Evolutionary conservation across 64 coral and sea anemone genomes (phyloP), one percentile per base, ranked within the genome.

Genomic region (Anthopleura sola): DNA sequence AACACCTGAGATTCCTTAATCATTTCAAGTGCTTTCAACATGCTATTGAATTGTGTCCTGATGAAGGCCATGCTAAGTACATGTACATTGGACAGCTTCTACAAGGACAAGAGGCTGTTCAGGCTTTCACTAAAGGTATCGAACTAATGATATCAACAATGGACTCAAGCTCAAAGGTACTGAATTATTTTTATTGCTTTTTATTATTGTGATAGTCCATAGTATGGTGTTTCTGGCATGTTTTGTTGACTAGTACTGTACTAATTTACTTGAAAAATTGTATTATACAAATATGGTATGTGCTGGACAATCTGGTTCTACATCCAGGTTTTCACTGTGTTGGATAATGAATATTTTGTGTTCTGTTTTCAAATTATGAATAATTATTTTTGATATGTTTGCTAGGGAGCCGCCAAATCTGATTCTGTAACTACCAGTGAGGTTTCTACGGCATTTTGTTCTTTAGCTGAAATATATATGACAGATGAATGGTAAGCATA

Each of bases 391-490:
- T n/a, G 4, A 6, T 36, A 54, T 39, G 13, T 88, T 13, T 82
- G 26, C 58, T 15, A 91, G 87, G 93, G 77, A 53, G 79, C 75
- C 49, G 83, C 90, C 20, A 89, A 76, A 21, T 14, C 18, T 17
- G 66, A 75, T 31, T 28, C 75, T 33, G 86, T 89, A n/a, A 86
- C 86, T 0, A 33, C 84, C 24, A 58, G 34, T 48, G 95, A 98
- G 49, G 94, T 98, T 33, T 98, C 96, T 24, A 94, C 86, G 58
- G 96, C 96, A 60, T 94, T 82, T 55, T 98, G 96, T 68, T 98
- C 96, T 20, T 91, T 98, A 18, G 96, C 96, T 64, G 96, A 98
- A 89, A 91, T 98, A 9, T 98, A 94, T 64, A 89, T 98, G 69
- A 98, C 96, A n/a, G 96, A 98, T 87, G 84, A 88, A 64, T 98